phyloP scores from a whole-genome alignment of 2,113 vertebrate species.

The Scatophagus argus region DNA sequence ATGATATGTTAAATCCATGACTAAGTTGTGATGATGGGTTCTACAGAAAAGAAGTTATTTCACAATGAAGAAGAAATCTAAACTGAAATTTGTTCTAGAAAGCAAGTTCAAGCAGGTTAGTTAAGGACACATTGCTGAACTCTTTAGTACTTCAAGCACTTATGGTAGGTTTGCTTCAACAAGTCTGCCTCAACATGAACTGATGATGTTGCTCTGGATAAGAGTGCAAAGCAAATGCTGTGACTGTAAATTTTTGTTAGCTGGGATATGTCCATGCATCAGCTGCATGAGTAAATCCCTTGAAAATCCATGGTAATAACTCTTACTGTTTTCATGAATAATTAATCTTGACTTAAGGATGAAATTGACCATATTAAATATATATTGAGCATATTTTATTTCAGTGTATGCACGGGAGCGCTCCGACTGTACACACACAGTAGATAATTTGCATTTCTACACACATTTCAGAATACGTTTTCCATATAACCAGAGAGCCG shows the following conservation, averaged over 20 bases:
- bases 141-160: neutral
- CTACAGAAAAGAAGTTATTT: neutral
- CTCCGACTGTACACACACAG: neutral
- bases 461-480: neutral
- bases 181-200: neutral
- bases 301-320: slow-evolving; percentile 27
- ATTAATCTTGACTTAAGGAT: slow-evolving; percentile 30
- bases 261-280: slow-evolving; percentile 21
- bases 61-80: neutral
- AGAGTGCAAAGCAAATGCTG: neutral
- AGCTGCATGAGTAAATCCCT: slow-evolving; percentile 28
- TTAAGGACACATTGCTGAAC: neutral
- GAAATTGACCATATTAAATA: slow-evolving; percentile 6
- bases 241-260: slow-evolving; percentile 25
- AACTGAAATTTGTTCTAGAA: neutral
- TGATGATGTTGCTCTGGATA: neutral
- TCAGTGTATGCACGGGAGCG: neutral
- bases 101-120: neutral
- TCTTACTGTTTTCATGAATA: slow-evolving; percentile 28
- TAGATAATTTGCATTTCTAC: slow-evolving; percentile 7
- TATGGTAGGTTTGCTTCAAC: neutral
- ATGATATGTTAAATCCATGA: neutral
- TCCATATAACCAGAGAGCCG: neutral
- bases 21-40: neutral
- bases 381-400: neutral